Evolutionary conservation across 2,888 invertebrate species (phyloP), one percentile per base, ranked within the genome.

Genomic region (Eupithecia insigniata): DNA sequence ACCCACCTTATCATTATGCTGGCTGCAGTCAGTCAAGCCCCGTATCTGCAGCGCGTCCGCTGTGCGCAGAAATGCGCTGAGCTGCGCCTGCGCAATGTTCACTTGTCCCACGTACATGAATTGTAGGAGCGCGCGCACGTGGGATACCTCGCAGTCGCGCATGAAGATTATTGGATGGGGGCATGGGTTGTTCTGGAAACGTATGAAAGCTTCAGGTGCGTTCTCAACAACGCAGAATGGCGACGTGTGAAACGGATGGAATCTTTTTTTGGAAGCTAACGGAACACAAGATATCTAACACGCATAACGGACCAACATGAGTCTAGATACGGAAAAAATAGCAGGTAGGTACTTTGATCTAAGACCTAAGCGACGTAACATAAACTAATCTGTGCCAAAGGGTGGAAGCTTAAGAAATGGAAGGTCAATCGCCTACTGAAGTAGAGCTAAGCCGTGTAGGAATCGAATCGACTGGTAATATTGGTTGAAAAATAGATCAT

Each of bases 71-170:
- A 97, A 97, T 51, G 96, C 95, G 79, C 96, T 96, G 77, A 97
- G 94, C 85, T 97, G 96, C 76, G 96, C 96, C 93, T 97, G 97
- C 81, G 97, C 96, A 76, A 97, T 96, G 90, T 97, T 97, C 79
- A 97, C 97, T 93, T 97, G 97, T 69, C 97, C 97, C 80, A 96
- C 97, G 89, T 97, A 97, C 97, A 97, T 97, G 87, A 97, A 97
- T 91, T 97, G 97, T 87, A 97, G 95, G 75, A 97, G 95, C 70
- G 97, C 96, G 80, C 96, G 96, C 80, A 97, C 95, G 88, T 97
- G 97, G 84, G 96, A 95, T 84, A 96, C 96, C 85, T 97, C 96
- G 84, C 97, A 97, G 94, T 97, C 97, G 88, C 97, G 95, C 96
- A 97, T 96, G 90, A 97, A 97, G 89, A 97, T 97, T 92, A 97